Evolutionary conservation across 2,797 vertebrate species (phyloP), one percentile per base, ranked within the genome.

Genomic region (Necrosyrtes monachus): DNA sequence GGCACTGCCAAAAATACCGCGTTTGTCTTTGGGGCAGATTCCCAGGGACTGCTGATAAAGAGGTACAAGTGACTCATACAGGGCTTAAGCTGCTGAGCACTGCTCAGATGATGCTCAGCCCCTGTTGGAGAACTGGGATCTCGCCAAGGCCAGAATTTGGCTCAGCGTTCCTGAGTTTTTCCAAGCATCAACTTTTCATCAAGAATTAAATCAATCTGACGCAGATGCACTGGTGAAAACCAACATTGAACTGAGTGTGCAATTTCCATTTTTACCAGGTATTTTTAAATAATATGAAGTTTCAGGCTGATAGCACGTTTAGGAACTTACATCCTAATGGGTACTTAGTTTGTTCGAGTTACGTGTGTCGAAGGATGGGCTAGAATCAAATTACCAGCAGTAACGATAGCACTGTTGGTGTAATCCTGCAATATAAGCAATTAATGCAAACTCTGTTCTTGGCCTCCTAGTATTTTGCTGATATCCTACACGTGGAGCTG

Each of bases 381-480:
- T 87, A 20, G 92, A 94, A 91, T 94, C 94, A 87, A 94, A 92
- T 94, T 94, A 90, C 80, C n/a, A 81, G 76, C 88, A 67, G 65
- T 92, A 92, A 90, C 4, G 10, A 33, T 63, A 84, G 48, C 0
- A 0, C 67, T 41, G 50, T 67, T 93, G 69, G 41, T 6, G 9
- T 85, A 88, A 94, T 94, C 85, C 35, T 94, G 79, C 83, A 73
- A 73, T 82, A 82, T 70, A 94, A 92, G 91, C 96, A 82, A 88
- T 82, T 97, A 73, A 84, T 70, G 64, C 51, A 77, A 73, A 85
- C 94, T 84, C 77, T 72, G 33, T 51, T 96, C 60, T 78, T 92
- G 74, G 88, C 72, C 39, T 95, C 79, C 28, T 62, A 39, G 88
- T 95, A 85, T 94, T 94, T 97, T 95, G 85, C 88, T 95, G 93